Percentiles rank a stretch among this genome's conserved stretches.
Evolutionary conservation across 30 jellyfish, hydroid and myxozoan species (phyloP).

Genomic region (Cassiopea andromeda): DNA sequence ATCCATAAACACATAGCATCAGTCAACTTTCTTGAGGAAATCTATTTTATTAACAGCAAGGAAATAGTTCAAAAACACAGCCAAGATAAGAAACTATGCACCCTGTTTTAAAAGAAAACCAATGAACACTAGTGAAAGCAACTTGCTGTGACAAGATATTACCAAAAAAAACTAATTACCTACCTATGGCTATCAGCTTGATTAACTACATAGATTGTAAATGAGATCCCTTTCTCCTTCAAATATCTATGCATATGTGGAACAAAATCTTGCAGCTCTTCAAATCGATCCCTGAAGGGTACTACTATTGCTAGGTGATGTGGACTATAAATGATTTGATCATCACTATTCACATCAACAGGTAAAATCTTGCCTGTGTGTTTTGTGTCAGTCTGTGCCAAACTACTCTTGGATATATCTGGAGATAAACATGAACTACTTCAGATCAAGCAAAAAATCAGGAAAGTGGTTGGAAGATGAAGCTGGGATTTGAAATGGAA

Average conservation of each 20-base stretch:
- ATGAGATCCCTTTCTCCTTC: slow-evolving; percentile 73
- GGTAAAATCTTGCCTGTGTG: neutral
- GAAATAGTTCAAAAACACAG: too few relatives aligned
- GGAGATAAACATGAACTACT: neutral
- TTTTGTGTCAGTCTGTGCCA: neutral
- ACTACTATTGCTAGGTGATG: slow-evolving; percentile 89
- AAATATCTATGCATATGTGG: slow-evolving; percentile 91
- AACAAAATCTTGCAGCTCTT: slow-evolving; percentile 89
- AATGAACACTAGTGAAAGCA: neutral
- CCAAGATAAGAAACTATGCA: too few relatives aligned
- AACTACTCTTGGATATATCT: neutral
- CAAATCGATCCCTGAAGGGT: slow-evolving; percentile 97
- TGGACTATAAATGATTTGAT: slow-evolving; percentile 65
- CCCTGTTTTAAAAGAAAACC: too few relatives aligned
- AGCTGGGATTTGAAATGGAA: too few relatives aligned
- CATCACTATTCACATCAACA: neutral
- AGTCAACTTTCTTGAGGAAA: too few relatives aligned
- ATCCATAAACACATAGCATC: too few relatives aligned
- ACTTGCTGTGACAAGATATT: neutral
- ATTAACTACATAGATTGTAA: slow-evolving; percentile 80
- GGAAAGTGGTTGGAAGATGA: too few relatives aligned
- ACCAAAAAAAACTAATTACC: neutral
- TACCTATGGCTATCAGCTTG: slow-evolving; percentile 98
- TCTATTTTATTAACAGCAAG: too few relatives aligned
- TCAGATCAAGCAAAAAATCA: too few relatives aligned